Evolutionary conservation across 2,888 invertebrate species (phyloP).

Genomic region (Crepidodera aurea): DNA sequence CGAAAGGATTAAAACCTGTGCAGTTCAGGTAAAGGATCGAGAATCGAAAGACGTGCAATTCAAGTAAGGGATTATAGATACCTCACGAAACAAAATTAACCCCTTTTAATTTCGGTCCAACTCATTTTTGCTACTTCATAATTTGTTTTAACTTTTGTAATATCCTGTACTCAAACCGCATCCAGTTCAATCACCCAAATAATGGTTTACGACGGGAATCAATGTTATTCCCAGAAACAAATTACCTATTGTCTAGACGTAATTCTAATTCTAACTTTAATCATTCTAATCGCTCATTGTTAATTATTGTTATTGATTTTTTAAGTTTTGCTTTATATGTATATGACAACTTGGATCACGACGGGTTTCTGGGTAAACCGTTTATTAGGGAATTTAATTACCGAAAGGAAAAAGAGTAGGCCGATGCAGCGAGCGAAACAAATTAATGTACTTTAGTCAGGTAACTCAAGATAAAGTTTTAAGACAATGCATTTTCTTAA

Average conservation of each 20-base stretch:
- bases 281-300: constrained; percentile 11
- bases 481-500: not conserved
- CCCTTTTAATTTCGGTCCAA: too few relatives aligned
- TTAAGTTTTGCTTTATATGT: constrained; percentile 3
- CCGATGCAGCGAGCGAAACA: not conserved
- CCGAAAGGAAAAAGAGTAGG: constrained; percentile 10
- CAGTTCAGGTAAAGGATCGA: too few relatives aligned
- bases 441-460: not conserved
- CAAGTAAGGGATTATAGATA: too few relatives aligned
- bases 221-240: constrained; percentile 21
- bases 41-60: too few relatives aligned
- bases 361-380: not conserved
- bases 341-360: not conserved
- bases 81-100: too few relatives aligned
- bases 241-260: constrained; percentile 29
- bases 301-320: constrained; percentile 26
- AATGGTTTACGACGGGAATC: constrained; percentile 8
- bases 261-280: constrained; percentile 15
- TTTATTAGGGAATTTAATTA: constrained; percentile 1
- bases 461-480: too few relatives aligned
- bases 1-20: too few relatives aligned
- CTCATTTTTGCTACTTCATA: too few relatives aligned
- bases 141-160: too few relatives aligned
- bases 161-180: not conserved
- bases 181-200: constrained; percentile 3